A percentile compares a stretch with the other conserved stretches of the same genome.
Evolutionary conservation across 1,140 invertebrate genomes (phyloP).

Genomic region (Zaprionus kolodkinae): DNA sequence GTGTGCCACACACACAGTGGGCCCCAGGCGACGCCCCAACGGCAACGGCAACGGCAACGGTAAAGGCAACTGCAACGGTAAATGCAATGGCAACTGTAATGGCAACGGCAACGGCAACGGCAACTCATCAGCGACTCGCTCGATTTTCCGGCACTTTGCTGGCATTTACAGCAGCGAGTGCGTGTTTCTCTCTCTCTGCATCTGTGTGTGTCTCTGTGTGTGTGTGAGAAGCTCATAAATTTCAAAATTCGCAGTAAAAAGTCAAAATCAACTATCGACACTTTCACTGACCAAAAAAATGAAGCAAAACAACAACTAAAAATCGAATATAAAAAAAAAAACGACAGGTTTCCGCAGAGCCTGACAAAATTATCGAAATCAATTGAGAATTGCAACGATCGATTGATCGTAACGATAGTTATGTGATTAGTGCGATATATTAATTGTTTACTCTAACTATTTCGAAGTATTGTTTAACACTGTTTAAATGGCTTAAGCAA

Average conservation of each 20-base stretch:
- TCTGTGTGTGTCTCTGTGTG: constrained; percentile 3
- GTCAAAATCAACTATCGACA: constrained; percentile 25
- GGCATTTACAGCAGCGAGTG: constrained; percentile 2
- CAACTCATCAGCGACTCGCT: neutral
- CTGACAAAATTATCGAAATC: constrained; percentile 22
- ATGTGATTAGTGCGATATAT: too few relatives aligned
- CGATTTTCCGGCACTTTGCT: constrained; percentile 8
- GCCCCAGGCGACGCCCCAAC: constrained; percentile 1
- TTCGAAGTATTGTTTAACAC: too few relatives aligned
- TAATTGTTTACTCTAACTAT: too few relatives aligned
- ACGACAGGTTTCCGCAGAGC: neutral
- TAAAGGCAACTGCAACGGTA: neutral
- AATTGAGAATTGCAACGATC: neutral
- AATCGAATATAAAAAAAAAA: neutral
- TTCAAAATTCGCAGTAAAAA: neutral
- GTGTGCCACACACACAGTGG: constrained; percentile 5
- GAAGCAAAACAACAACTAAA: too few relatives aligned
- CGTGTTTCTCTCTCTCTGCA: neutral
- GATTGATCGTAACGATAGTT: too few relatives aligned
- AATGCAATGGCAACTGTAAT: neutral
- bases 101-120: neutral
- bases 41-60: neutral
- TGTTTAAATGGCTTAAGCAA: too few relatives aligned
- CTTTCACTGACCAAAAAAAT: neutral
- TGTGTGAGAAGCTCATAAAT: constrained; percentile 4